Base-by-base conservation (phyloP, 1,140 invertebrate species). In the Drosophila murphyi region DNA sequence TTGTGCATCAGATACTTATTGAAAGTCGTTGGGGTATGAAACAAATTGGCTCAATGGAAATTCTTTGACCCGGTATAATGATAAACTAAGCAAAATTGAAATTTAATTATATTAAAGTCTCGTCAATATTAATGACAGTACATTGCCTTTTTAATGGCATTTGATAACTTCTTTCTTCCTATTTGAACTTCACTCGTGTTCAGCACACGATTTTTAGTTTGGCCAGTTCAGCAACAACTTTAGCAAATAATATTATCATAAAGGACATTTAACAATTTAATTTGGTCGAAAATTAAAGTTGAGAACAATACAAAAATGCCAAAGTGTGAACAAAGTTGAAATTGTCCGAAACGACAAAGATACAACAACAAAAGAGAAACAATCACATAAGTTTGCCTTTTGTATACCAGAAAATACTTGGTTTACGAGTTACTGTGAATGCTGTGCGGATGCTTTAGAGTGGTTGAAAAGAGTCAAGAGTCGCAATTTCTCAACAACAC, bases 231-330 rank as follows among this genome's bases (percentile, higher is more conserved):
- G 80, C 80, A 74, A 52, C 67, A 83, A 70, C 62, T 69, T 82
- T 61, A 60, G 60, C 59, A 61, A 71, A 83, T 72, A 80, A 72
- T 76, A 68, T 61, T 76, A 77, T 77, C 55, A 55, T 50, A 61
- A 45, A 65, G 62, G 50, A 54, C 31, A 79, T 39, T 76, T 64
- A 68, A 72, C 72, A 80, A 85, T 70, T 85, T 68, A 80, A 85
- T 83, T 80, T 80, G 50, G 67, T 41, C 67, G 52, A 82, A 63
- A 48, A 43, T 10, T 43, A n/a, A 4, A 43, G 39, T 43, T 43
- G 39, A 43, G 10, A 43, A 64, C 51, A 65, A 61, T 37, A 71
- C 31, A 75, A 31, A 50, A 37, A 31, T 35, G 20, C 47, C 29
- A 10, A 52, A 61, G 37, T 37, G 41, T 20, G 20, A 3, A 29